A percentile compares a stretch with the other conserved stretches of the same genome.
phyloP scores from a whole-genome alignment of 2,797 vertebrate species.

The Pipistrellus nathusii region DNA sequence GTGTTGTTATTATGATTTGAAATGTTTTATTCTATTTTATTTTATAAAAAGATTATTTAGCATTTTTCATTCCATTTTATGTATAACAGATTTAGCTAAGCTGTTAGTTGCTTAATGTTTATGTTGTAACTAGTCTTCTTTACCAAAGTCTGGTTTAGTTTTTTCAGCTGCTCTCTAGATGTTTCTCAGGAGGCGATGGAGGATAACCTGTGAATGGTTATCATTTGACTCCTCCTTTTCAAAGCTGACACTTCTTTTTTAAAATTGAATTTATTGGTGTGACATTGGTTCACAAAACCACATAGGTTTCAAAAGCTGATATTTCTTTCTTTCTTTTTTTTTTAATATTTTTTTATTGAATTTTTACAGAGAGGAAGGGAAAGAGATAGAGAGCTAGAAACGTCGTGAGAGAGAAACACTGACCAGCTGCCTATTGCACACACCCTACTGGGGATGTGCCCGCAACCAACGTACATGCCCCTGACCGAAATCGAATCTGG shows the following conservation, averaged over 20 bases:
- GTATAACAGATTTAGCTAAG: not conserved
- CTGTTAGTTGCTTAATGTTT: not conserved
- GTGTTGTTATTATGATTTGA: not conserved
- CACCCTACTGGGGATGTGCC: no score
- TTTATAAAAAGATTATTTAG: not conserved
- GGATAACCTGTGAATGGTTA: not conserved
- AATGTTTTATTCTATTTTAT: not conserved
- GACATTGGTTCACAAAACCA: not conserved
- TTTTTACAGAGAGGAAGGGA: no score
- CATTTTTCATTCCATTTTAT: not conserved
- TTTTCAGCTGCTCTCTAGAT: not conserved
- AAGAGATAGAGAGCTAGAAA: no score
- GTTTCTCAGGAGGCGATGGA: not conserved
- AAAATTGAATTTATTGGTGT: not conserved
- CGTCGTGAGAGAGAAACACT: no score
- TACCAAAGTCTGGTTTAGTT: not conserved
- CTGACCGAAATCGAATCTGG: no score
- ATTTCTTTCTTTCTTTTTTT: not conserved
- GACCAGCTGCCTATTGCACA: no score
- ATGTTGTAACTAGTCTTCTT: not conserved
- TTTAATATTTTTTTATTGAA: no score
- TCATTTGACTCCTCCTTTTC: not conserved
- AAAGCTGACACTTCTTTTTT: not conserved
- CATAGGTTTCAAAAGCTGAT: not conserved
- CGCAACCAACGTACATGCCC: no score